Base-by-base conservation (phyloP, 2,888 invertebrate species). In the Xestia sexstrigata region DNA sequence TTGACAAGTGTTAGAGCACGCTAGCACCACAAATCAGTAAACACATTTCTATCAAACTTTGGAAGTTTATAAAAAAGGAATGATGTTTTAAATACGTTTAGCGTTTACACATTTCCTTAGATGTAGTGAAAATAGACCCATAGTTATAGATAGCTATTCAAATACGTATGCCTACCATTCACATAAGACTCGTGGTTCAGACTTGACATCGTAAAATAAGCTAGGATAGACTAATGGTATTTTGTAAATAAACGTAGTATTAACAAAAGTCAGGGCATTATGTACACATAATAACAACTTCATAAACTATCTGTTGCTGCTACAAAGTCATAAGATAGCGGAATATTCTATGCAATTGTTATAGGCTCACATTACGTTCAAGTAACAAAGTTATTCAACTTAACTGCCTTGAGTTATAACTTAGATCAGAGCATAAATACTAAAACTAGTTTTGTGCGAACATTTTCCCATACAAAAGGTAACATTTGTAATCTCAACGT, bases 271-370 rank as follows among this genome's bases (percentile, higher is more conserved):
- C 26, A 26, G 15, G 0, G 13, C 26, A 58, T 58, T 58, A 2
- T 60, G 39, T 15, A 42, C 0, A 65, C 42, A 42, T 4, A 42
- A 8, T 4, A 42, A 15, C 9, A 75, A 52, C 8, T 49, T 42
- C 4, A 35, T 23, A 49, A 82, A 77, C 82, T 68, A 82, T 81
- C 77, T 77, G 55, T 82, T 82, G 42, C 76, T 67, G 60, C 26
- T 68, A 42, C 58, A 45, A 81, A 65, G 58, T 55, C n/a, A 60
- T 74, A n/a, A 55, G 45, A 58, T 13, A 69, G 17, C 39, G 1
- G 23, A 78, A 82, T 82, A 78, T 82, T 82, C 77, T 23, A 72
- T 82, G 68, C 67, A 81, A 82, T 42, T 65, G 69, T 81, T 72
- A 78, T 82, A 69, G 72, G 63, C 72, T 55, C 45, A 60, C 39